A percentile compares a stretch with the other conserved stretches of the same genome.
phyloP scores from a whole-genome alignment of 2,888 invertebrate species.

The Dysmachus trigonus region DNA sequence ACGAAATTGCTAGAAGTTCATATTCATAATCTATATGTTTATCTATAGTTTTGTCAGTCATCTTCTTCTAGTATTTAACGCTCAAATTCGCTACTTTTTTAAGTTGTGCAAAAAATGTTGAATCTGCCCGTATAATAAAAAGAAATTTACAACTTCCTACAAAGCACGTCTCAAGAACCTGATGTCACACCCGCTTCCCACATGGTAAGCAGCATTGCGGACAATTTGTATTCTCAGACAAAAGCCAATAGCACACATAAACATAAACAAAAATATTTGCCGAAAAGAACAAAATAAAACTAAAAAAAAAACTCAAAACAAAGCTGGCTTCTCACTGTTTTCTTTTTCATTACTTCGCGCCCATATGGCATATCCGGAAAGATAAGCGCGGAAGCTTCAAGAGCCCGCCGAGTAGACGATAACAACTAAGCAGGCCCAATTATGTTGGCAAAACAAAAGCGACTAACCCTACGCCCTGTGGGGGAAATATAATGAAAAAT shows the following conservation, averaged over 20 bases:
- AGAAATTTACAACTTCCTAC: background rate
- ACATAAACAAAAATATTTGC: background rate
- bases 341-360: background rate
- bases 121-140: background rate
- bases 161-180: slow-evolving; percentile 9
- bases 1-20: background rate
- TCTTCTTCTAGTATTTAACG: background rate
- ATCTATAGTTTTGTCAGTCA: background rate
- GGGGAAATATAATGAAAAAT: background rate
- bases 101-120: background rate
- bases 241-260: slow-evolving; percentile 1
- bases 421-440: background rate
- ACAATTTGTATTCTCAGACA: background rate
- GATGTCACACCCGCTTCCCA: background rate
- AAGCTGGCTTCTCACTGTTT: background rate
- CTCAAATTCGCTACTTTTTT: background rate
- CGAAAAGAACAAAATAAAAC: background rate
- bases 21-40: background rate
- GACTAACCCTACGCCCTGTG: background rate
- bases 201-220: background rate
- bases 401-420: background rate
- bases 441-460: background rate
- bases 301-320: background rate
- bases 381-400: slow-evolving; percentile 23
- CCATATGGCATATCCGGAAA: slow-evolving; percentile 37